Evolutionary conservation across 1,140 invertebrate species (phyloP), one percentile per base, ranked within the genome.

Genomic region (Mercenaria mercenaria): DNA sequence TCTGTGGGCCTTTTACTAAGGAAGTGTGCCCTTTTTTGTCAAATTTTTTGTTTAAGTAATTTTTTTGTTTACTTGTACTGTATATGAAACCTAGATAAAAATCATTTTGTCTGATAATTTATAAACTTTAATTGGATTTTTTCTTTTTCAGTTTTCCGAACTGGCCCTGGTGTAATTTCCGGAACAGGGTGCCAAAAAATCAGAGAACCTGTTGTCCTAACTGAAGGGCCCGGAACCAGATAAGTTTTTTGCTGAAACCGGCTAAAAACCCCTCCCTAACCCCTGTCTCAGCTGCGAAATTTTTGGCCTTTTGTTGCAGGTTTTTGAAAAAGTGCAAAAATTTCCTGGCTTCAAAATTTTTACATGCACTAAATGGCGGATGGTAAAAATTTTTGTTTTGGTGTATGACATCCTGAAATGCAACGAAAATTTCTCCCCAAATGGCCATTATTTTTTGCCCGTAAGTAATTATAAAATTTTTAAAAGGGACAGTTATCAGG

Each of bases 331-430:
- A 95, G 69, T 97, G 97, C 92, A 91, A 96, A 41, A 97, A 97
- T 92, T n/a, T 94, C 96, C 34, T 97, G 97, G 97, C 92, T 97
- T 41, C 92, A 96, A 52, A 95, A 94, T 32, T n/a, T n/a, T n/a
- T 97, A 97, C 92, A 90, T 97, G 93, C 83, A 90, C 26, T 91
- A 91, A 93, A 94, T 64, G 96, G 96, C 32, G 96, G 97, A 26
- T 91, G 80, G 0, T 92, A 97, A 15, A 95, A 97, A 84, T 93
- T 95, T 89, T 95, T 96, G 11, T 97, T 97, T 77, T 97, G 8
- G 96, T 97, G n/a, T 97, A 97, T 93, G 97, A 97, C 91, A 96
- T 90, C 93, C 95, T 39, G 92, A 96, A 8, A 94, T 97, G 97
- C 93, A 95, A 97, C 91, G 82, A 91, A 4, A 90, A 95, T 50